Evolutionary conservation across 2,888 invertebrate genomes (phyloP).

Genomic region (Tetranychus piercei): DNA sequence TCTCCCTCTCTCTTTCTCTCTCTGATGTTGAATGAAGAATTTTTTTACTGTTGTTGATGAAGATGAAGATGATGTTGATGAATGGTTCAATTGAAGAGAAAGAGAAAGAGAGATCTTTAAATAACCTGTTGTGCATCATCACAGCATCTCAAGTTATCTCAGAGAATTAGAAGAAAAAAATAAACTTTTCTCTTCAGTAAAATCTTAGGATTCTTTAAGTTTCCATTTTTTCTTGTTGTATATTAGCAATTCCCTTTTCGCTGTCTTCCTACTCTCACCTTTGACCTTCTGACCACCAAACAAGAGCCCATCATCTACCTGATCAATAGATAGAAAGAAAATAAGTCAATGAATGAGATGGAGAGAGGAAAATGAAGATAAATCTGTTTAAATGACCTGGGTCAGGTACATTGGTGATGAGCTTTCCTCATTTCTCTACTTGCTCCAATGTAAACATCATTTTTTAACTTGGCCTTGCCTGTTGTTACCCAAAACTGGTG

Average conservation of each 20-base stretch:
- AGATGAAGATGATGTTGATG: background rate
- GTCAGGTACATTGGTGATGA: background rate
- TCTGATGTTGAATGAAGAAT: background rate
- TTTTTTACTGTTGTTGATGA: background rate
- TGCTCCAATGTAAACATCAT: background rate
- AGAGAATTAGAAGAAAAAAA: too few relatives aligned
- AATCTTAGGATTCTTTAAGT: background rate
- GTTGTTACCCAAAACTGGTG: background rate
- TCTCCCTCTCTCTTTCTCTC: too few relatives aligned
- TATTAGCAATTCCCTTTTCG: background rate
- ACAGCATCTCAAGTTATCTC: background rate
- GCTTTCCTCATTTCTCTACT: background rate
- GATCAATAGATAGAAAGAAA: background rate
- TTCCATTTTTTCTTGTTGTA: background rate
- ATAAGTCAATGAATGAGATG: background rate
- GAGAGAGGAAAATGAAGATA: background rate
- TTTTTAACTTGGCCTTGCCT: background rate
- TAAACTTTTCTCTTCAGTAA: background rate
- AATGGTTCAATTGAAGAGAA: background rate
- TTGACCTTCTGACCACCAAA: background rate
- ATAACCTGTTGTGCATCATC: background rate
- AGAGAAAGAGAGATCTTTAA: background rate
- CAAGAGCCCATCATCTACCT: background rate
- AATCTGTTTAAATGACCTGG: conserved; percentile 1
- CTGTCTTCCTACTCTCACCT: background rate